These are phyloP conservation scores for Muraenolepis orangiensis DNA, from an alignment of 2,797 vertebrate species.

Conservation along the genomic window DNA sequence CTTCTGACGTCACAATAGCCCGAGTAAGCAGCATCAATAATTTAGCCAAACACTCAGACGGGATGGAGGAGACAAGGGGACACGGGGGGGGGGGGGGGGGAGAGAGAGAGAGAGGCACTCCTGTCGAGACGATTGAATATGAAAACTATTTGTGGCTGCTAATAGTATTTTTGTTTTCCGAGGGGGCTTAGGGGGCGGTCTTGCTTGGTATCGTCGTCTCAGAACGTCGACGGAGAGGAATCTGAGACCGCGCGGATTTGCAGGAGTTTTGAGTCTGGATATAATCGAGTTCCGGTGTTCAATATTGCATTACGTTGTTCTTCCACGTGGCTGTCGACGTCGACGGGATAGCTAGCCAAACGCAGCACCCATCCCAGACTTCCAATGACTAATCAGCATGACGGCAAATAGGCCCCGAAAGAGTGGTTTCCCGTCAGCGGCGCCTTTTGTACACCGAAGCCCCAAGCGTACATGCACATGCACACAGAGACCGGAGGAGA, in stretches of 20 bases:
- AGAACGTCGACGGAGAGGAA: constrained; percentile 25
- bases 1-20: constrained; percentile 56
- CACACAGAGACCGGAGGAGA: constrained; percentile 29
- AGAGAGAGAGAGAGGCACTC: constrained; percentile 62
- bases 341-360: constrained; percentile 3
- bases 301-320: not conserved
- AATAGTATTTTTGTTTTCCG: constrained; percentile 60
- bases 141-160: constrained; percentile 64
- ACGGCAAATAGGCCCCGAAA: constrained; percentile 21
- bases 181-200: constrained; percentile 36
- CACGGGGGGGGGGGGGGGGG: too few relatives aligned
- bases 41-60: constrained; percentile 61
- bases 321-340: not conserved
- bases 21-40: constrained; percentile 68
- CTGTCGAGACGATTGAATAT: constrained; percentile 66
- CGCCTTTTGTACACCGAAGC: constrained; percentile 28
- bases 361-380: not conserved
- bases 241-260: constrained; percentile 22
- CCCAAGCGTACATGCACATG: not conserved
- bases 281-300: constrained; percentile 30
- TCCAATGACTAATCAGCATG: constrained; percentile 37
- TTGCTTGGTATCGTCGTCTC: constrained; percentile 1
- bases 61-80: constrained; percentile 60
- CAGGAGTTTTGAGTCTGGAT: constrained; percentile 9
- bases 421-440: constrained; percentile 49